Base-by-base conservation (phyloP, 2,888 invertebrate genomes). In the Petrolisthes cinctipes region DNA sequence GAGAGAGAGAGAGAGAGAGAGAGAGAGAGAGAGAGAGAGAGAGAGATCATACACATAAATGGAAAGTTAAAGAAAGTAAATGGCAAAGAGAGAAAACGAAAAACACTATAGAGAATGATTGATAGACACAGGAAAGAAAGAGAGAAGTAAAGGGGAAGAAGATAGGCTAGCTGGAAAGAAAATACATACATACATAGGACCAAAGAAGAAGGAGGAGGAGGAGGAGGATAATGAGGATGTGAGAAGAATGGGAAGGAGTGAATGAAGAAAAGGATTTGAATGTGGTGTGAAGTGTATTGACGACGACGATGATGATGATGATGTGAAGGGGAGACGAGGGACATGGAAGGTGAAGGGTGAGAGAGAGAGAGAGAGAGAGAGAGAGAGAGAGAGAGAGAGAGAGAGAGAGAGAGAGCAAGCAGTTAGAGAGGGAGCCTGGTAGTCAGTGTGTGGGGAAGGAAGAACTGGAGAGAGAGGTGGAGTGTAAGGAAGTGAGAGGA, bases 1-100 rank as follows among this genome's bases (percentile, higher is more conserved):
- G 78, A 78, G 53, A 37, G 78, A 78, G 53, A 78, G 51, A 78
- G 73, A 73, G 51, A 76, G 76, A 37, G 76, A 76, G 76, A 76
- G 76, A 76, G 76, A 76, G 51, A 71, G 71, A 71, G n/a, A n/a
- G n/a, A n/a, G n/a, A n/a, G n/a, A n/a, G n/a, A n/a, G n/a, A n/a
- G n/a, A n/a, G n/a, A n/a, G 71, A 71, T n/a, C n/a, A n/a, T n/a
- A n/a, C n/a, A n/a, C 37, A 37, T 23, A 37, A 73, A 37, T 23
- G 73, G 3, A 71, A 20, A n/a, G 5, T 20, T 7, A n/a, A 71
- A n/a, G 23, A 7, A 4, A 9, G 20, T 9, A 73, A 37, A 37
- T 2, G 2, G 37, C 37, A 37, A 37, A 37, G 37, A 37, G 37
- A 37, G 37, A 37, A 37, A 37, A 37, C 0, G 37, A 37, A 37